phyloP scores from a whole-genome alignment of 2,113 vertebrate species.

The Hyperopisus bebe region DNA sequence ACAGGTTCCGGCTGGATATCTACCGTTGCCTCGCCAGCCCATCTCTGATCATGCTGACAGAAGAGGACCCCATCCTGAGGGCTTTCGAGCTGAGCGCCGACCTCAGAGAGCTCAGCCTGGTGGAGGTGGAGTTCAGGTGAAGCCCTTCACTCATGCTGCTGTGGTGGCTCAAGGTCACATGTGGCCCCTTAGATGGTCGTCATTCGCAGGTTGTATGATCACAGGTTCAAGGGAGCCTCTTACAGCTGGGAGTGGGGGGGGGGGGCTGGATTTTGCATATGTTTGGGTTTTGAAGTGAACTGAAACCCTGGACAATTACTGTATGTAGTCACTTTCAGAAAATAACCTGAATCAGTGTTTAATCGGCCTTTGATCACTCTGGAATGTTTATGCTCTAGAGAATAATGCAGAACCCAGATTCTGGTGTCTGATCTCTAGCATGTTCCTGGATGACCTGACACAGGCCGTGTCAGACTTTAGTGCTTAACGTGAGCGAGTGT shows the following conservation, averaged over 20 bases:
- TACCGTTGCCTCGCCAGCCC: slow-evolving; percentile 96
- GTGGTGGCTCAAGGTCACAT: background rate
- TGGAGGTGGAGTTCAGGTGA: slow-evolving; percentile 97
- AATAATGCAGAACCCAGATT: background rate
- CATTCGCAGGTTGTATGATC: background rate
- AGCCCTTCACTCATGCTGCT: background rate
- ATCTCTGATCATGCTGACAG: slow-evolving; percentile 95
- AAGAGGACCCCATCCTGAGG: slow-evolving; percentile 92
- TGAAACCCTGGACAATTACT: background rate
- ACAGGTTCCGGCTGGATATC: slow-evolving; percentile 95
- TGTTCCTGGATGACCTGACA: background rate
- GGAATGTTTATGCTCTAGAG: background rate
- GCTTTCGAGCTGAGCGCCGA: slow-evolving; percentile 96
- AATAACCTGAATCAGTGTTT: background rate
- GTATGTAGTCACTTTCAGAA: background rate
- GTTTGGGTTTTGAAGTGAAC: background rate
- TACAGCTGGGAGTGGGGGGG: background rate
- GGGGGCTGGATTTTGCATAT: background rate
- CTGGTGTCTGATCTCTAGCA: background rate
- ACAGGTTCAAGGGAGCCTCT: background rate
- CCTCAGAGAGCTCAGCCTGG: slow-evolving; percentile 91
- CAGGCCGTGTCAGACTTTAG: background rate
- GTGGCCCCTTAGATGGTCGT: too few species aligned
- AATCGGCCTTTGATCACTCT: background rate
- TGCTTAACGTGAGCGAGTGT: background rate